Evolutionary conservation across 2,888 invertebrate genomes (phyloP).

Genomic region (Polyommatus iphigenia): DNA sequence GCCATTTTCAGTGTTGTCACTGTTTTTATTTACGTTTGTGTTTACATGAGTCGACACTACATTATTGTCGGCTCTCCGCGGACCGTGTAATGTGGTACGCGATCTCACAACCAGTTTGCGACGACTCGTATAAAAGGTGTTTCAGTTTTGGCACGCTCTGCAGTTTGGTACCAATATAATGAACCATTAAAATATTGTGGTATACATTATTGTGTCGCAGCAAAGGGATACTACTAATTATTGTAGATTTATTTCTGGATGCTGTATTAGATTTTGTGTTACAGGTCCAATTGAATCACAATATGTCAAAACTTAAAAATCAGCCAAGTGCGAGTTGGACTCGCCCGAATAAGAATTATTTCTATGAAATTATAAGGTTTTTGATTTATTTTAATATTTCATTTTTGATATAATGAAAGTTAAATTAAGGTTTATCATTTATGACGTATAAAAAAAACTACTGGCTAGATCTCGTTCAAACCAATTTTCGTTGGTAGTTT

Average conservation of each 20-base stretch:
- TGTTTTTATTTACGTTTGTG: conserved; percentile 44
- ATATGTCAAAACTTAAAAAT: no score
- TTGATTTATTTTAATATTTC: no score
- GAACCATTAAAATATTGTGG: neutral
- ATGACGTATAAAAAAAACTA: no score
- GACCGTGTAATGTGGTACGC: neutral
- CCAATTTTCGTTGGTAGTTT: no score
- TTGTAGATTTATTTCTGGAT: no score
- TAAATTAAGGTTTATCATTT: no score
- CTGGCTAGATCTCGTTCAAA: no score
- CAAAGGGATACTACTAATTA: neutral
- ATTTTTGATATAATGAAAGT: no score
- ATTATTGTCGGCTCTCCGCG: conserved; percentile 17
- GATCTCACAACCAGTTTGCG: conserved; percentile 26
- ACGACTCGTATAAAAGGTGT: conserved; percentile 14
- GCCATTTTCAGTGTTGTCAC: conserved; percentile 56
- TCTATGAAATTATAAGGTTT: no score
- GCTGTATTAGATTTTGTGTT: neutral
- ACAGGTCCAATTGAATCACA: no score
- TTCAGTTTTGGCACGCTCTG: conserved; percentile 18
- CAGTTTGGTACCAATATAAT: neutral
- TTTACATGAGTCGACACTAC: conserved; percentile 38
- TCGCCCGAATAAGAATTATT: no score
- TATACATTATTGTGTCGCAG: neutral
- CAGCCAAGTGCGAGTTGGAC: no score